Evolutionary conservation across 1,140 invertebrate species (phyloP).

Genomic region (Drosophila bocki): DNA sequence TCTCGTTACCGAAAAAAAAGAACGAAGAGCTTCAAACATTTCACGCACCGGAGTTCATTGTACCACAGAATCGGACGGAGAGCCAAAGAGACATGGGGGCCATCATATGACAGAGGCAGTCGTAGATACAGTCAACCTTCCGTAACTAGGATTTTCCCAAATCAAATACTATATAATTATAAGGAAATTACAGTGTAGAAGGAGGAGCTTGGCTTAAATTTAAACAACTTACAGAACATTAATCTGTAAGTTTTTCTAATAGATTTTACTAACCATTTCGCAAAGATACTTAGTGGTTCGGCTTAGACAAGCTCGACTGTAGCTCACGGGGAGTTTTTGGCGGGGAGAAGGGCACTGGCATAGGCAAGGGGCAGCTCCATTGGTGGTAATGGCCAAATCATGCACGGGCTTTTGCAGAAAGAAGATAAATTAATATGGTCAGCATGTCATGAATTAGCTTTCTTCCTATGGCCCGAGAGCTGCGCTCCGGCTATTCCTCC

Average conservation of each 20-base stretch:
- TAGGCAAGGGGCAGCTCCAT: constrained; percentile 37
- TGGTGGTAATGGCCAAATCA: constrained; percentile 81
- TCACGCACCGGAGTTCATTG: constrained; percentile 78
- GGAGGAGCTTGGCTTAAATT: neutral
- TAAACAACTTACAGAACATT: neutral
- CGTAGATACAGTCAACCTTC: constrained; percentile 32
- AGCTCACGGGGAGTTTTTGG: neutral
- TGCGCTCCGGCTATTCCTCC: constrained; percentile 40
- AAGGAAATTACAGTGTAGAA: neutral
- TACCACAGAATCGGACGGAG: constrained; percentile 50
- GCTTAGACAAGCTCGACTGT: constrained; percentile 29
- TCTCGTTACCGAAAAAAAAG: constrained; percentile 71
- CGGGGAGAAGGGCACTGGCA: neutral
- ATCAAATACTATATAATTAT: neutral
- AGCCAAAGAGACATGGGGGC: constrained; percentile 40
- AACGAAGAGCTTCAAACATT: constrained; percentile 77
- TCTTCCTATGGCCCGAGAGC: constrained; percentile 61
- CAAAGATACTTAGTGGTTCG: neutral
- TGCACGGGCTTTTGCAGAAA: constrained; percentile 83
- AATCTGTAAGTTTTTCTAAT: neutral
- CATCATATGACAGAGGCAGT: constrained; percentile 15
- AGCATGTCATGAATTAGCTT: constrained; percentile 84
- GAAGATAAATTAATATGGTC: constrained; percentile 85
- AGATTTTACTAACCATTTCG: neutral
- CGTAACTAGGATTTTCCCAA: neutral